These are phyloP conservation scores for Myrmophylax atrothorax DNA, from an alignment of 2,113 vertebrate genomes.

Conservation along the genomic window DNA sequence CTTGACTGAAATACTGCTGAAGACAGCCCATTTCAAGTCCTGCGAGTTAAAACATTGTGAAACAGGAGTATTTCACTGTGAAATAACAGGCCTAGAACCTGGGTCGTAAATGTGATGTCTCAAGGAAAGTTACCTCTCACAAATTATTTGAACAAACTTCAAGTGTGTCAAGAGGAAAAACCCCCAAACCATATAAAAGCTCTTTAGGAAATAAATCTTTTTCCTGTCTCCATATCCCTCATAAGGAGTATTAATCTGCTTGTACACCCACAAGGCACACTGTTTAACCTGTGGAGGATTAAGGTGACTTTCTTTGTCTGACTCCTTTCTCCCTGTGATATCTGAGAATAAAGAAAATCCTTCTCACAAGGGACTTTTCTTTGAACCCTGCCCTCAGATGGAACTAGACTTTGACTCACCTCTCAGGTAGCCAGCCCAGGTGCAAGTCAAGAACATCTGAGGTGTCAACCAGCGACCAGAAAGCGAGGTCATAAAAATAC, in stretches of 20 bases:
- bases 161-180: not conserved
- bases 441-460: conserved; percentile 20
- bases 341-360: not conserved
- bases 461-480: not conserved
- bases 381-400: not conserved
- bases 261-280: not conserved
- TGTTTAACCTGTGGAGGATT: not conserved
- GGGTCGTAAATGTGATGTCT: not conserved
- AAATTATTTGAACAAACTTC: not conserved
- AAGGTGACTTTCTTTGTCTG: not conserved
- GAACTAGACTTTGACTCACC: conserved; percentile 16
- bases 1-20: not conserved
- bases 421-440: not conserved
- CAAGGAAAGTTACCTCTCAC: not conserved
- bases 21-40: not conserved
- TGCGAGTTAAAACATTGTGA: not conserved
- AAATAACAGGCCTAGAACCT: not conserved
- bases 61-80: not conserved
- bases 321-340: not conserved
- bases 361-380: not conserved
- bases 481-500: not conserved
- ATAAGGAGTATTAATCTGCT: not conserved
- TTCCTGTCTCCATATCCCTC: not conserved
- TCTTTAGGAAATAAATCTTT: not conserved
- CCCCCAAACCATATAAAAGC: not conserved